Conservation (phyloP, 2,113 vertebrate species). For the Etheostoma cragini region DNA sequence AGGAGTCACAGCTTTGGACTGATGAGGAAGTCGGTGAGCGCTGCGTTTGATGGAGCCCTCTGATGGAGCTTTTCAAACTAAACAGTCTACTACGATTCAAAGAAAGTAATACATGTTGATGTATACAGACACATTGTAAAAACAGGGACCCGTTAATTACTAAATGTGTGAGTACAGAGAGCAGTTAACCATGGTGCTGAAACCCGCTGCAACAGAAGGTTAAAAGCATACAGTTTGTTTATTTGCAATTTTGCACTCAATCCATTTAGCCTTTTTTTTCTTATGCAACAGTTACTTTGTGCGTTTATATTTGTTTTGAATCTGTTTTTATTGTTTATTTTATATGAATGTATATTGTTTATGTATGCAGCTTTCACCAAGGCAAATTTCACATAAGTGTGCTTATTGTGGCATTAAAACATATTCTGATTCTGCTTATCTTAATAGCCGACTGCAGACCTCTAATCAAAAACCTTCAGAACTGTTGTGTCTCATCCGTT, state of each 20-base stretch:
- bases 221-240: not conserved
- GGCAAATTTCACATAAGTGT: too few relatives aligned
- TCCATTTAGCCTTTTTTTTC: too few relatives aligned
- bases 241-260: too few relatives aligned
- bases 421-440: not conserved
- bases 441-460: not conserved
- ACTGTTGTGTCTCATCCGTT: too few relatives aligned
- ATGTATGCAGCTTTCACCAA: too few relatives aligned
- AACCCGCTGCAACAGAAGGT: not conserved
- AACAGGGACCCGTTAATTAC: not conserved
- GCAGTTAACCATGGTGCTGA: not conserved
- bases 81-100: not conserved
- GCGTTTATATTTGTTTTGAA: too few relatives aligned
- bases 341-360: too few relatives aligned
- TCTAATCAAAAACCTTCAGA: not conserved
- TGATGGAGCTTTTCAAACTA: not conserved
- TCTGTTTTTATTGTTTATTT: too few relatives aligned
- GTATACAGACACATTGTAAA: not conserved
- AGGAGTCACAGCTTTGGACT: not conserved
- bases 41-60: not conserved
- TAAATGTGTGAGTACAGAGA: not conserved
- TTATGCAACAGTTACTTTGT: too few relatives aligned
- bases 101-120: not conserved
- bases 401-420: too few relatives aligned
- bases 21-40: slow-evolving; percentile 3